Evolutionary conservation across 2,113 vertebrate species (phyloP), one percentile per base, ranked within the genome.

Genomic region (Callorhinus ursinus): DNA sequence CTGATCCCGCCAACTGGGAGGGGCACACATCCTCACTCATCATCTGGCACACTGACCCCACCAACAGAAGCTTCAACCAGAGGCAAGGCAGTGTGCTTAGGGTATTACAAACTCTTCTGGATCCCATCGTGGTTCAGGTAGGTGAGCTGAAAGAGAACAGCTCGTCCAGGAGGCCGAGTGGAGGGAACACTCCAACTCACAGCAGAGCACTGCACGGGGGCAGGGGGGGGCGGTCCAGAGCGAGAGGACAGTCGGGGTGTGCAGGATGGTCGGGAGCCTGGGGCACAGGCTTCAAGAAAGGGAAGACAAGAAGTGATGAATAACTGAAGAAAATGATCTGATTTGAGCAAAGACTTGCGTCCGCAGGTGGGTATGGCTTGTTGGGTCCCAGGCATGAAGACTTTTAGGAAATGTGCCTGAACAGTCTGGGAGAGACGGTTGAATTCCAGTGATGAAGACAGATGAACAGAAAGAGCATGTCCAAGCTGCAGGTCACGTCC

Each of bases 101-200:
- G 49, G 31, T 28, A 67, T 11, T 15, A 53, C 4, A 69, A 16
- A 26, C 46, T 36, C 26, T 42, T 65, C 49, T n/a, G 22, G 33
- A 24, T n/a, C 13, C 15, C 53, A 12, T 71, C 33, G 0, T 13
- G 51, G 13, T n/a, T 55, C 19, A 7, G 16, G 10, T 13, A 22
- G 33, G 51, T 36, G 11, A 81, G 51, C 33, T 13, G 15, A 22
- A n/a, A 36, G 77, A 24, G 77, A 55, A 21, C 11, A 13, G 49
- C 49, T 80, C 19, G 6, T 55, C 31, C 11, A 4, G 51, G 51
- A 55, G 51, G 7, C 49, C 8, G 16, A 36, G 33, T 39, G 84
- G 4, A 36, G 42, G 63, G n/a, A 69, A 22, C 2, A 15, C 19
- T 1, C 1, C 1, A 9, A 24, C n/a, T 31, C 65, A 4, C 46